Evolutionary conservation across 2,888 invertebrate genomes (phyloP).

Genomic region (Drosophila fungiperda): DNA sequence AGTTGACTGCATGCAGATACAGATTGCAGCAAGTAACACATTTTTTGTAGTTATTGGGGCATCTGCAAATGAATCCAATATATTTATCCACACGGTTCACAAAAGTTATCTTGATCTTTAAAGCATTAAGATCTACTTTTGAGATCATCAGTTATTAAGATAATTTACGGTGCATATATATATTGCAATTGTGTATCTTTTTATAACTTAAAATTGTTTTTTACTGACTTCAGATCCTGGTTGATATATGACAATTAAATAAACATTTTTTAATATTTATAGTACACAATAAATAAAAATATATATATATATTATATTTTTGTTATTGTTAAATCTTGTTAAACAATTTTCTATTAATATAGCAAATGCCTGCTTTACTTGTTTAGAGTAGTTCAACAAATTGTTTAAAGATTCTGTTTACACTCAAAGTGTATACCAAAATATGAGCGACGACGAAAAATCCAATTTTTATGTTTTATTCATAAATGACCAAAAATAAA

Average conservation of each 20-base stretch:
- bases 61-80: constrained; percentile 55
- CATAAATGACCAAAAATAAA: background rate
- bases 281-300: background rate
- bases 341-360: background rate
- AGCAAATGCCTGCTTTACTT: background rate
- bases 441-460: background rate
- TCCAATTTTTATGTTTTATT: background rate
- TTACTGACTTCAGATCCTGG: too few species aligned
- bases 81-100: background rate
- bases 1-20: constrained; percentile 17
- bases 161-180: background rate
- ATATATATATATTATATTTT: background rate
- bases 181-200: background rate
- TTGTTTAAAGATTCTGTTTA: background rate
- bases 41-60: constrained; percentile 18
- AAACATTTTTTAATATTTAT: too few species aligned
- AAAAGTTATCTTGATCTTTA: background rate
- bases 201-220: background rate
- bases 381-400: background rate
- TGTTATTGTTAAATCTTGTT: background rate
- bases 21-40: constrained; percentile 30
- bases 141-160: background rate
- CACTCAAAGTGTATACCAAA: background rate
- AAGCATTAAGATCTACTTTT: background rate
- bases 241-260: background rate